Conservation (phyloP, 37 sponge, comb jelly and placozoan genomes). For the Lycopodina hypogea region DNA sequence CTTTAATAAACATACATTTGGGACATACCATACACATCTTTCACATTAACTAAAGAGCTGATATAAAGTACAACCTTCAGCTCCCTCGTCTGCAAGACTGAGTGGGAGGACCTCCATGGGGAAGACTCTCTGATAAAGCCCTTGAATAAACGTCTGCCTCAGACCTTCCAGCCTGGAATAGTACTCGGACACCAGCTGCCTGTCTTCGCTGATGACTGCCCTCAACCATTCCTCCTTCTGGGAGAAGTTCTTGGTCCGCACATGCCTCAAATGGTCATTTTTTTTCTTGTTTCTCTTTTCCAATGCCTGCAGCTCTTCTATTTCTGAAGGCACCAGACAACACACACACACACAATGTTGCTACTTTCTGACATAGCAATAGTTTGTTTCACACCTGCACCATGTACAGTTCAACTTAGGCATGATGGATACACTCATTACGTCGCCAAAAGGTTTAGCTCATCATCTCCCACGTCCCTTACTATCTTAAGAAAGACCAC, state of each 20-base stretch:
- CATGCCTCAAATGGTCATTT: slow-evolving; percentile 24
- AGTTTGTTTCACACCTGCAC: too few relatives aligned
- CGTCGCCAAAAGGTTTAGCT: too few relatives aligned
- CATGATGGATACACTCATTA: too few relatives aligned
- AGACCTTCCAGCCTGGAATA: neutral
- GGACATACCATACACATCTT: too few relatives aligned
- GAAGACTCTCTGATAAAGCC: slow-evolving; percentile 15
- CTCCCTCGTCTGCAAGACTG: slow-evolving; percentile 50
- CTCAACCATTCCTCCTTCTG: slow-evolving; percentile 8
- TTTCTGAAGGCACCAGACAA: neutral
- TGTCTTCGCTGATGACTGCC: neutral
- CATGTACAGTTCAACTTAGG: too few relatives aligned
- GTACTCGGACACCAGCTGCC: neutral
- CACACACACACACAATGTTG: too few relatives aligned
- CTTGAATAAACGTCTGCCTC: slow-evolving; percentile 10
- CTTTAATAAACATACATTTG: too few relatives aligned
- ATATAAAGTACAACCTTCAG: slow-evolving; percentile 19
- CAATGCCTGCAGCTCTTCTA: slow-evolving; percentile 20
- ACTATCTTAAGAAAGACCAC: too few relatives aligned
- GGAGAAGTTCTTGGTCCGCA: slow-evolving; percentile 29
- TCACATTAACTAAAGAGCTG: too few relatives aligned
- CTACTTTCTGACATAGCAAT: too few relatives aligned
- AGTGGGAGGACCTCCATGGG: slow-evolving; percentile 57
- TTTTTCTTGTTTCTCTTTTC: slow-evolving; percentile 17
- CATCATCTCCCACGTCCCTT: too few relatives aligned